These are phyloP conservation scores for Bradypodion pumilum DNA, from an alignment of 2,797 vertebrate species.

Conservation along the genomic window DNA sequence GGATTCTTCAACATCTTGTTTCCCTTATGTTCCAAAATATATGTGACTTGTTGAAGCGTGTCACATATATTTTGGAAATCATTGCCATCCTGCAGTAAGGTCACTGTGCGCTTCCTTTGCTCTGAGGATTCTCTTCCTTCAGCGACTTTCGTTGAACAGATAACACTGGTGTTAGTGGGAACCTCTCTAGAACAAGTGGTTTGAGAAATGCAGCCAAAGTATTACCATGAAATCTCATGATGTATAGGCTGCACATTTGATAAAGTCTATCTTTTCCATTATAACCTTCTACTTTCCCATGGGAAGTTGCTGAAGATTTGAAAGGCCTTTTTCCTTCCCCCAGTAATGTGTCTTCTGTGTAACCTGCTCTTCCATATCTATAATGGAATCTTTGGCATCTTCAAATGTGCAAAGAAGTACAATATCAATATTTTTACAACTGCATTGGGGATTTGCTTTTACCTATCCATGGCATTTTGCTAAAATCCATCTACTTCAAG, in stretches of 20 bases:
- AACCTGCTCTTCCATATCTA: neutral
- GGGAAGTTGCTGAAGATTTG: neutral
- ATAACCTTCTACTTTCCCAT: neutral
- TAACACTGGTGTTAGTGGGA: neutral
- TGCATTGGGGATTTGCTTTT: constrained; percentile 9
- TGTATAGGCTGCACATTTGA: neutral
- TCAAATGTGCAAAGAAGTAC: constrained; percentile 16
- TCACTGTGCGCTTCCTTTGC: neutral
- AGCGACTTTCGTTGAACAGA: neutral
- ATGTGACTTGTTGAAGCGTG: neutral
- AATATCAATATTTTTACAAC: neutral
- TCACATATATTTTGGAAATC: neutral
- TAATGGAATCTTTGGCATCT: constrained; percentile 26
- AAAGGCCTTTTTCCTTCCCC: neutral
- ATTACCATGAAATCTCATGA: neutral
- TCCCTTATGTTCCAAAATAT: too few relatives aligned
- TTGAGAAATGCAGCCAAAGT: constrained; percentile 1
- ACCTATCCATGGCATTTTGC: neutral
- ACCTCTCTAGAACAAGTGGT: neutral
- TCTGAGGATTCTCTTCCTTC: neutral
- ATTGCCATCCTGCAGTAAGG: neutral
- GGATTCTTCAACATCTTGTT: too few relatives aligned
- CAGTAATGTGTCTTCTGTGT: neutral
- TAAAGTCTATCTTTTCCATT: neutral
- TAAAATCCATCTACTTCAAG: neutral